Evolutionary conservation across 2,797 vertebrate species (phyloP).

Genomic region (Crocodylus rhombifer): DNA sequence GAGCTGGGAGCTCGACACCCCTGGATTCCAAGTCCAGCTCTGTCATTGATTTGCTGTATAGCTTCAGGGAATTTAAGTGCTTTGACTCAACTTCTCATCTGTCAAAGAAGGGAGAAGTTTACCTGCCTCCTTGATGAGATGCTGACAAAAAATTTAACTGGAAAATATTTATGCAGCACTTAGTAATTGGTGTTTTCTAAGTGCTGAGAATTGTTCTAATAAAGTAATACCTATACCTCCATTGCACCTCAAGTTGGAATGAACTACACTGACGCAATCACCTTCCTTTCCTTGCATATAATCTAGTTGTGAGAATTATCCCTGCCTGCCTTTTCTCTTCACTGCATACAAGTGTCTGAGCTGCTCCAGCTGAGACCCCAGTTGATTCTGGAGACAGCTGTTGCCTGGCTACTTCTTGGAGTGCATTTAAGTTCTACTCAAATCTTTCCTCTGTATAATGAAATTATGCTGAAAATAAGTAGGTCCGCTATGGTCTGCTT

Average conservation of each 20-base stretch:
- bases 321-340: neutral
- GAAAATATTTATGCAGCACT: neutral
- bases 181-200: neutral
- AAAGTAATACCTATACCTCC: neutral
- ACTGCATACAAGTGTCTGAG: neutral
- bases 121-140: neutral
- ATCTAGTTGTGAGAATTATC: slow-evolving; percentile 4
- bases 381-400: slow-evolving; percentile 15
- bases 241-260: neutral
- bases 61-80: neutral
- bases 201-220: neutral
- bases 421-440: slow-evolving; percentile 49
- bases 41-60: neutral
- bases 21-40: slow-evolving; percentile 27
- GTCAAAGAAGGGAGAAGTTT: neutral
- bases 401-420: slow-evolving; percentile 24
- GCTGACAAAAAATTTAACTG: neutral
- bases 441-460: slow-evolving; percentile 62
- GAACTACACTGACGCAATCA: neutral
- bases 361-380: slow-evolving; percentile 24
- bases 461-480: slow-evolving; percentile 20
- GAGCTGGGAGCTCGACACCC: slow-evolving; percentile 8
- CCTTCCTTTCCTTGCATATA: neutral
- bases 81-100: neutral
- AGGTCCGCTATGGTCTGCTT: slow-evolving; percentile 30